Evolutionary conservation across 2,888 invertebrate species (phyloP), one percentile per base, ranked within the genome.

Genomic region (Saturnia pavonia): DNA sequence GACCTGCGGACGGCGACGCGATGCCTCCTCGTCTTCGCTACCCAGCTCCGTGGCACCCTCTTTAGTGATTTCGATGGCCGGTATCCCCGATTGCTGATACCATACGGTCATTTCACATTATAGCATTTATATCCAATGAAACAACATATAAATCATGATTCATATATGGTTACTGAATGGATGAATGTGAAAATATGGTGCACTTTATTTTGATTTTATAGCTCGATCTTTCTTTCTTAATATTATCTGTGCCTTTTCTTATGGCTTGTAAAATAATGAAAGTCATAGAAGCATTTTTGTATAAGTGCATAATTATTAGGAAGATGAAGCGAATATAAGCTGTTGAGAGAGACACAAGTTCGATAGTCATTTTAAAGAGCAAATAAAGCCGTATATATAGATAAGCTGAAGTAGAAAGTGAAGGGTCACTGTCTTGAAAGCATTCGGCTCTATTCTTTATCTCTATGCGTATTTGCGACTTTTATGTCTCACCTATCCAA

Each of bases 31-130:
- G 81, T 96, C 97, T 88, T 96, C 96, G 88, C 96, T 96, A 91
- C 95, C 95, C 93, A 96, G 95, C 89, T 96, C 96, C 88, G 96
- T 95, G 77, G 88, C 90, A 78, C 89, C 89, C 88, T 97, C 97
- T 95, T 97, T 97, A 87, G 97, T 97, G 90, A 97, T 97, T 95
- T 97, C 97, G 91, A 94, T 94, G 90, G 94, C 94, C 85, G 94
- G 94, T 91, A 94, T 94, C 90, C 94, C 94, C 87, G 94, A 94
- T 91, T 94, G 93, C 94, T 94, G 86, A 91, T 87, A 91, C 92
- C 91, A 92, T 87, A 92, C 80, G 88, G 86, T 92, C 87, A 91
- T 91, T 91, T 88, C 91, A 87, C 85, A 88, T 88, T 87, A 88
- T 83, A 88, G 79, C 82, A 88, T 75, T 84, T 77, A 83, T 80